phyloP scores from a whole-genome alignment of 2,113 vertebrate species.

The Bufo bufo region DNA sequence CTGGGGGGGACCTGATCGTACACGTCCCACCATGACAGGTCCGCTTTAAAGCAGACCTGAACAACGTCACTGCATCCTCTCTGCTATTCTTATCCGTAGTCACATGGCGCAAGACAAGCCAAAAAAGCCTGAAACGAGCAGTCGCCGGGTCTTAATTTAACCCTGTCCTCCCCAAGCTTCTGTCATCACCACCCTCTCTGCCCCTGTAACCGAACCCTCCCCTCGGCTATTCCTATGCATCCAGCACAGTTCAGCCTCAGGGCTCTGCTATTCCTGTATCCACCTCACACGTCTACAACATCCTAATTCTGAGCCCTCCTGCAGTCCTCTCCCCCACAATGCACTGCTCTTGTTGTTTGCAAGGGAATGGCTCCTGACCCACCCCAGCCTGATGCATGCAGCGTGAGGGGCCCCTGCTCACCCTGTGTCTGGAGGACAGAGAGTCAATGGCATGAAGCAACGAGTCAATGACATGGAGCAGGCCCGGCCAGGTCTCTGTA shows the following conservation, averaged over 20 bases:
- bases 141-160: background rate
- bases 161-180: background rate
- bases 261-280: background rate
- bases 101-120: background rate
- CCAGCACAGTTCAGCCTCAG: background rate
- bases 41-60: background rate
- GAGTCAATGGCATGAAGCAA: background rate
- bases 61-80: background rate
- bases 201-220: background rate
- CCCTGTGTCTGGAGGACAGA: constrained; percentile 37
- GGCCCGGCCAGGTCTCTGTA: constrained; percentile 46
- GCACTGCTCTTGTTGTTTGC: constrained; percentile 9
- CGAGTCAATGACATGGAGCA: constrained; percentile 36
- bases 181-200: background rate
- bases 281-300: background rate
- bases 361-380: background rate
- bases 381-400: background rate
- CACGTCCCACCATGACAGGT: background rate
- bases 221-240: background rate
- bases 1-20: too few relatives aligned
- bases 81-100: background rate
- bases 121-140: background rate
- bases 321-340: constrained; percentile 1
- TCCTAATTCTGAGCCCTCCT: background rate
- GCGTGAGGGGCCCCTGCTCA: background rate